Evolutionary conservation across 2,888 invertebrate species (phyloP).

Genomic region (Coleophora deauratella): DNA sequence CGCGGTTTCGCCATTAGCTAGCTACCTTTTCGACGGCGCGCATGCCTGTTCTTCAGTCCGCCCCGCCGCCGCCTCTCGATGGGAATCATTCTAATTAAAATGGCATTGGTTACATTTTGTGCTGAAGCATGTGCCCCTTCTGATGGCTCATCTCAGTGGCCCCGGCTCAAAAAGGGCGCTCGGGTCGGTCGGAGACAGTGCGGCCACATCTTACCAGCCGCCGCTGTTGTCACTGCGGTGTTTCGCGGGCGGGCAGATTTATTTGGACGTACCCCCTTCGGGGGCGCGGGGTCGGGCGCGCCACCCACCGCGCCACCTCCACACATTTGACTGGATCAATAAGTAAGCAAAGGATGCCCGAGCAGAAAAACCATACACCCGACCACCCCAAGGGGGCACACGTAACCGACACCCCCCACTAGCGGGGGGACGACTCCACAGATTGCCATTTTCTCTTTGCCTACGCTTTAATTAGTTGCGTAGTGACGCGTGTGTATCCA

Average conservation of each 20-base stretch:
- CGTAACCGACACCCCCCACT: conserved; percentile 74
- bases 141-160: neutral
- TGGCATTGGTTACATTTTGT: conserved; percentile 31
- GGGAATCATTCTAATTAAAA: conserved; percentile 60
- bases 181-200: conserved; percentile 55
- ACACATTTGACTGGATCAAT: conserved; percentile 77
- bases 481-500: conserved; percentile 70
- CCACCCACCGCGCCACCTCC: conserved; percentile 72
- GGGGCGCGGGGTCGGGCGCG: conserved; percentile 56
- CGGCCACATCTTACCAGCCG: conserved; percentile 66
- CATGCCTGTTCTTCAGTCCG: conserved; percentile 67
- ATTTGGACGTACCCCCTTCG: conserved; percentile 73
- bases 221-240: conserved; percentile 73
- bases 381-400: conserved; percentile 72
- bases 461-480: conserved; percentile 75
- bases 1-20: conserved; percentile 51
- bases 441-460: conserved; percentile 75
- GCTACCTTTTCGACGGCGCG: conserved; percentile 56
- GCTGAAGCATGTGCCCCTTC: conserved; percentile 7
- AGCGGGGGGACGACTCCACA: conserved; percentile 71
- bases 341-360: conserved; percentile 77
- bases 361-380: conserved; percentile 76
- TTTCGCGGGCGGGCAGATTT: conserved; percentile 75
- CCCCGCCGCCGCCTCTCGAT: conserved; percentile 47
- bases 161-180: conserved; percentile 5